Evolutionary conservation across 2,797 vertebrate species (phyloP).

Genomic region (Paguma larvata): DNA sequence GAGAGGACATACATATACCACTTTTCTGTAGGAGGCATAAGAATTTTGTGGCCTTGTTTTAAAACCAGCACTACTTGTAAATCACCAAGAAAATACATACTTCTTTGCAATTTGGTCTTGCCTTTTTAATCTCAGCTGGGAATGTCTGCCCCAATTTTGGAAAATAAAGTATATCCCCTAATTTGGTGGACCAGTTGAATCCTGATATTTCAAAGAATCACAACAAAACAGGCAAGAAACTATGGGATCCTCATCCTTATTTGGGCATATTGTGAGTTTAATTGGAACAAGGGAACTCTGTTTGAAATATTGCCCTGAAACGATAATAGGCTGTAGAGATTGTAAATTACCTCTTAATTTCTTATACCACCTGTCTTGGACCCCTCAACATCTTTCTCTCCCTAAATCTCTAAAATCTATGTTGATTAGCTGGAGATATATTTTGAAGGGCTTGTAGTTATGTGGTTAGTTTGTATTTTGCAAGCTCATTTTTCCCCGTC

Average conservation of each 20-base stretch:
- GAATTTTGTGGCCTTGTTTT: not conserved
- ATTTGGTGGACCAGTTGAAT: not conserved
- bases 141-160: not conserved
- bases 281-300: not conserved
- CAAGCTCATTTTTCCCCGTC: not conserved
- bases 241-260: not conserved
- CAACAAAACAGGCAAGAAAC: not conserved
- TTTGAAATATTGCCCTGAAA: slow-evolving; percentile 7
- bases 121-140: not conserved
- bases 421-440: not conserved
- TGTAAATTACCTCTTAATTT: slow-evolving; percentile 52
- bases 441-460: not conserved
- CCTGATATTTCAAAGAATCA: slow-evolving; percentile 47
- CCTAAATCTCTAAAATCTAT: not conserved
- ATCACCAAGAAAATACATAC: not conserved
- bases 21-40: not conserved
- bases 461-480: slow-evolving; percentile 12
- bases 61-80: not conserved
- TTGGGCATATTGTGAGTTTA: not conserved
- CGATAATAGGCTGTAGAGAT: not conserved
- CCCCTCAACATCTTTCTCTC: not conserved
- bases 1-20: not conserved
- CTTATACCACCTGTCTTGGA: not conserved
- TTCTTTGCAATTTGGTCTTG: not conserved
- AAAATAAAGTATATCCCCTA: slow-evolving; percentile 1